phyloP scores from a whole-genome alignment of 2,113 vertebrate genomes.

The Boleophthalmus pectinirostris region DNA sequence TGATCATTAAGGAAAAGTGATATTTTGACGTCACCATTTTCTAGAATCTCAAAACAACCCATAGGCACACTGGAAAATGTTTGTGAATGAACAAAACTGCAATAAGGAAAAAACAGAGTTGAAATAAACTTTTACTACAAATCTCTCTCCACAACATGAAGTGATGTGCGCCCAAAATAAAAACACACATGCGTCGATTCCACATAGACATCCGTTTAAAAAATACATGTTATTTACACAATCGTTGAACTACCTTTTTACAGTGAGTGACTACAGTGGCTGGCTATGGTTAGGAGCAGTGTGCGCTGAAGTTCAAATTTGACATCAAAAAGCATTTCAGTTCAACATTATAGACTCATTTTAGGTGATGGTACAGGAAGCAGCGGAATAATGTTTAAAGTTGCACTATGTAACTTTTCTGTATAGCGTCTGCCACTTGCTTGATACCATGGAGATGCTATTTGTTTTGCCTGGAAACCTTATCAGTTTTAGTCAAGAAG shows the following conservation, averaged over 20 bases:
- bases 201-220: constrained; percentile 49
- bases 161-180: constrained; percentile 9
- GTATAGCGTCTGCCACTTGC: too few species aligned
- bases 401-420: too few species aligned
- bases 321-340: not conserved
- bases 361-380: not conserved
- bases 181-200: constrained; percentile 26
- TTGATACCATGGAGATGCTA: too few species aligned
- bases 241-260: constrained; percentile 20
- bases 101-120: not conserved
- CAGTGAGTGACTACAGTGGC: constrained; percentile 25
- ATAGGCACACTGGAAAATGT: not conserved
- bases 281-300: constrained; percentile 15
- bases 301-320: constrained; percentile 3
- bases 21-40: too few species aligned
- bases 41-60: not conserved
- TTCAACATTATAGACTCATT: not conserved
- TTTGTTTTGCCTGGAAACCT: too few species aligned
- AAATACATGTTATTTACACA: constrained; percentile 60
- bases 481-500: too few species aligned
- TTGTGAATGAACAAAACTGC: not conserved
- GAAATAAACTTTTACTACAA: constrained; percentile 3
- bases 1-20: too few species aligned
- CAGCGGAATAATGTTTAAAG: not conserved
- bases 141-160: not conserved